Conservation (phyloP, 2,797 vertebrate species). For the Halcyon smyrnensis region DNA sequence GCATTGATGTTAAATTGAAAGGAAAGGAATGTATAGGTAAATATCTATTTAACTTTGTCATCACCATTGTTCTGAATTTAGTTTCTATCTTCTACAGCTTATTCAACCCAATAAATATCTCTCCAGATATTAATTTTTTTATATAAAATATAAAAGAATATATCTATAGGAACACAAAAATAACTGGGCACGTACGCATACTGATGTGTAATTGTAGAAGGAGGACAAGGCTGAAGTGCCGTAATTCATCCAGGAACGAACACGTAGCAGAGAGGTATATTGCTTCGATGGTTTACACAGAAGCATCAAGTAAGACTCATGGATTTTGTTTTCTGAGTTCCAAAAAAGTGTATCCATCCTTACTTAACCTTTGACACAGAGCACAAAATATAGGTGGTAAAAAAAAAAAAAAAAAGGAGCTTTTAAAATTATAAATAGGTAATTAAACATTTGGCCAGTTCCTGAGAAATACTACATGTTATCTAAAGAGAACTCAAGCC, state of each 20-base stretch:
- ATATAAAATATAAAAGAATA: not conserved
- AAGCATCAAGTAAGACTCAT: not conserved
- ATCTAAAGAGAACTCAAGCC: not conserved
- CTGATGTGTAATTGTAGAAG: slow-evolving; percentile 11
- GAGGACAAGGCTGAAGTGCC: slow-evolving; percentile 14
- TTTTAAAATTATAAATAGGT: not conserved
- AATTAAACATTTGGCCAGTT: not conserved
- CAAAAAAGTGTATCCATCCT: not conserved
- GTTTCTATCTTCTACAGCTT: not conserved
- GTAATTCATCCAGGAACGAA: slow-evolving; percentile 28
- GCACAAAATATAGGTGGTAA: not conserved
- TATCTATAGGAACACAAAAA: not conserved
- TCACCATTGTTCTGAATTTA: not conserved
- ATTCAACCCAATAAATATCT: not conserved
- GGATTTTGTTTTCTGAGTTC: not conserved
- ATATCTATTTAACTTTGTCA: slow-evolving; percentile 55
- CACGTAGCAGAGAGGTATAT: not conserved
- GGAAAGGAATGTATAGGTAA: slow-evolving; percentile 60
- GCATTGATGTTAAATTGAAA: slow-evolving; percentile 60
- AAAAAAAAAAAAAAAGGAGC: not conserved
- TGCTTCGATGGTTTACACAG: not conserved
- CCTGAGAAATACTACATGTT: not conserved
- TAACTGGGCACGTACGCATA: not conserved
- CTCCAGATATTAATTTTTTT: not conserved
- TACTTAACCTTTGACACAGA: not conserved